Evolutionary conservation across 2,888 invertebrate genomes (phyloP), one percentile per base, ranked within the genome.

Genomic region (Hybos culiciformis): DNA sequence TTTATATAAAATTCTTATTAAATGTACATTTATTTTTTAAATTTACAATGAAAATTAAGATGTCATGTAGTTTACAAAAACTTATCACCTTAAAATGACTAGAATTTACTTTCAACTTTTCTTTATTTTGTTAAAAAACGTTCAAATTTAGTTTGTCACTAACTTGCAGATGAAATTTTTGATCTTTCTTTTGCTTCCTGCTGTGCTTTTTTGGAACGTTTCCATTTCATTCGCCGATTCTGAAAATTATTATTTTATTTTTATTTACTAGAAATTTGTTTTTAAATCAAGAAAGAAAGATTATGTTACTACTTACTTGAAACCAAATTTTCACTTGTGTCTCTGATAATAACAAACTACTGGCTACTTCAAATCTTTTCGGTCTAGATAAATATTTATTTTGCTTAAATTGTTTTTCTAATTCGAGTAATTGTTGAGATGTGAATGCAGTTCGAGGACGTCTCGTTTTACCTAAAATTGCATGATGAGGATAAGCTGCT

Each of bases 311-410:
- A n/a, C n/a, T n/a, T n/a, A n/a, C n/a, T n/a, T n/a, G n/a, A 68
- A 97, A 97, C 96, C 93, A 94, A 56, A 94, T 93, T 74, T 93
- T 93, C 49, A 93, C 93, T 87, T 93, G 75, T 6, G 97, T 98
- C 72, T 98, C 98, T 1, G 96, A 96, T 33, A 98, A 77, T 85
- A 93, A 91, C 46, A 98, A 70, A 42, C 90, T 90, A 45, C 96
- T 97, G 36, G 98, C 98, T 39, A 98, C 96, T 66, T 98, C 97
- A 66, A 96, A 98, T 57, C 98, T 74, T 69, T 97, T 96, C 17
- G 98, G 97, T 53, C 98, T 72, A 24, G 96, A 97, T 36, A 98
- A 78, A 71, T 98, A 98, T 69, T 98, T 98, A 74, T 96, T 98
- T 74, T 94, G 91, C 48, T 92, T 80, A 72, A 98, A 98, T 70